Evolutionary conservation across 2,113 vertebrate genomes (phyloP), one percentile per base, ranked within the genome.

Genomic region (Saguinus midas): DNA sequence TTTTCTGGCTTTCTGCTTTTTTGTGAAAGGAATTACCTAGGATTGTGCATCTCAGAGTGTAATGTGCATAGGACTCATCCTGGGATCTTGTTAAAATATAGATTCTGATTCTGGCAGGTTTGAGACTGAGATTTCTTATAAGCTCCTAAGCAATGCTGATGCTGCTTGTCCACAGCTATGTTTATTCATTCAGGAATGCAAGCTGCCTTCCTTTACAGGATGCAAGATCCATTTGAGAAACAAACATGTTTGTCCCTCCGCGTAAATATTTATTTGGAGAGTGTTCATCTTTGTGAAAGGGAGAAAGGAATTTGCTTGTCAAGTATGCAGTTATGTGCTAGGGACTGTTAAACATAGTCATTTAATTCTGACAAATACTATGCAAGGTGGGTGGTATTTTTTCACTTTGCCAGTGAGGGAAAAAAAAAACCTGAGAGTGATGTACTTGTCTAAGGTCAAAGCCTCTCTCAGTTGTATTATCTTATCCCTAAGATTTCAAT

Each of bases 41-140:
- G 88, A 35, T 58, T 96, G 79, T 75, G 86, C 29, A 64, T 95
- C 89, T 94, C 50, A 35, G 70, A 85, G 32, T 97, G 97, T 96
- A 76, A 87, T 27, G 80, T 76, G 32, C 35, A 21, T 52, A 21
- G 27, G 27, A 45, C 40, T 93, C 35, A 35, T 25, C 1, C 37
- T 13, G 55, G 4, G 21, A 80, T 83, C 11, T 40, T 93, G 50
- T n/a, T 50, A 93, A 89, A 72, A 83, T 83, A n/a, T 9, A 73
- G 20, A 82, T 93, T 73, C n/a, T 91, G 68, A 75, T 81, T 83
- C 87, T 96, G 61, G 61, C 43, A 9, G 20, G 3, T 84, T 55
- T 84, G 37, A 86, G 40, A 58, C 40, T 90, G n/a, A 92, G 61
- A 72, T 87, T 52, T 85, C 48, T 68, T 50, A 35, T 1, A 75